Evolutionary conservation across 1,140 invertebrate genomes (phyloP), one percentile per base, ranked within the genome.

Genomic region (Berghia stephanieae): DNA sequence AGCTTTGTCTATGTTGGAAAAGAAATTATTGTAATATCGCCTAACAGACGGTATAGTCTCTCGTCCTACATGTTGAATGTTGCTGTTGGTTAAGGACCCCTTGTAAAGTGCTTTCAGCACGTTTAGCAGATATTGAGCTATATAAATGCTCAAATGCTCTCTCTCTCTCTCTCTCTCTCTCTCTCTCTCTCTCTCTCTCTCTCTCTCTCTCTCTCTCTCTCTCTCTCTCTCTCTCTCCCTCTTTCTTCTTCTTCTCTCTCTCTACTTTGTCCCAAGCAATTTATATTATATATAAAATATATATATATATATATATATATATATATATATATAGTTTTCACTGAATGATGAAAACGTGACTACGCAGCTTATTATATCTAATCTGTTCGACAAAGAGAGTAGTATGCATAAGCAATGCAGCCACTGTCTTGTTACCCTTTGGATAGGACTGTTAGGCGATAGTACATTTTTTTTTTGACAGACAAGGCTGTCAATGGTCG

Each of bases 161-260:
- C n/a, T n/a, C n/a, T n/a, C n/a, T 63, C 57, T 63, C 57, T 63
- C 27, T n/a, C 5, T 67, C 63, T 67, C 27, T 67, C 27, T 67
- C 63, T 31, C 63, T 67, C 63, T 31, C 63, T 31, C 27, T 67
- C 63, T 1, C 63, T n/a, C 18, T 0, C 24, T n/a, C 36, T 68
- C 36, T 40, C 24, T 68, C 24, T 68, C 66, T 40, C 36, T 68
- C 36, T 40, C 34, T 67, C 66, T 67, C 6, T 67, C 8, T 6
- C 6, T 31, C 66, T 27, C n/a, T 27, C 66, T 27, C 34, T 16
- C 66, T 40, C 36, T 68, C 36, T 68, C 8, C n/a, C 10, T 1
- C 24, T 21, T 0, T 24, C 21, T 60, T 60, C n/a, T 60, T 34
- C 36, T 21, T 27, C 10, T 60, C 36, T 60, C 57, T 27, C 57